Conservation (phyloP, 2,113 vertebrate species). For the Eublepharis macularius region DNA sequence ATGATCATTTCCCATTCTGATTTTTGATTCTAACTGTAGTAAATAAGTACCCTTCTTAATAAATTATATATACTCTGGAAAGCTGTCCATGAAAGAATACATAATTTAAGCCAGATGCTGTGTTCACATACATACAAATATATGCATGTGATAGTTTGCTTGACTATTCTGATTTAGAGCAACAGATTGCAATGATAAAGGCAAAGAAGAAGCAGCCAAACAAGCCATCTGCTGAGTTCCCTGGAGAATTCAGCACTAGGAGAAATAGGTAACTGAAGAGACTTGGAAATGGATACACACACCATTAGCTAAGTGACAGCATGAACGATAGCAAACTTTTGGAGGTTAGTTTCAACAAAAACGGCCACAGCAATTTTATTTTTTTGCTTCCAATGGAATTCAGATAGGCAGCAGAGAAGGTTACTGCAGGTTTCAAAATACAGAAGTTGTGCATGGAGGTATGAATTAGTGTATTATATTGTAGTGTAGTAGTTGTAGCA, state of each 20-base stretch:
- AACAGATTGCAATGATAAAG: slow-evolving; percentile 67
- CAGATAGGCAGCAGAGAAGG: slow-evolving; percentile 43
- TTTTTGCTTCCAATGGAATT: slow-evolving; percentile 74
- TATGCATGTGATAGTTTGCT: slow-evolving; percentile 25
- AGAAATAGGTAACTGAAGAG: slow-evolving; percentile 73
- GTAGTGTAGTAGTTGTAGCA: no score
- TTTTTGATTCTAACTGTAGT: not conserved
- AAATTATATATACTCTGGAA: not conserved
- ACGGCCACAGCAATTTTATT: slow-evolving; percentile 65
- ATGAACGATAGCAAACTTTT: slow-evolving; percentile 81
- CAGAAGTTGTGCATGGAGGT: not conserved
- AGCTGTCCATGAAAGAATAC: slow-evolving; percentile 1
- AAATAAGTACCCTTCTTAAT: slow-evolving; percentile 10
- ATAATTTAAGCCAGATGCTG: slow-evolving; percentile 24
- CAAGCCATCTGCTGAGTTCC: slow-evolving; percentile 76
- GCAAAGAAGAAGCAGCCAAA: slow-evolving; percentile 65
- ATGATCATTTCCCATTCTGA: slow-evolving; percentile 17
- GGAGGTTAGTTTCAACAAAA: slow-evolving; percentile 69
- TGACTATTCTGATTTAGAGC: slow-evolving; percentile 55
- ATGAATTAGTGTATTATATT: no score
- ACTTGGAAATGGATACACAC: slow-evolving; percentile 79
- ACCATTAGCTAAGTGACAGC: slow-evolving; percentile 87
- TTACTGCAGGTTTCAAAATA: not conserved
- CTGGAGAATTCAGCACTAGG: slow-evolving; percentile 72
- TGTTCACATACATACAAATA: slow-evolving; percentile 37